Base-by-base conservation (phyloP, 1,140 invertebrate species). In the Aphelenchoides avenae region DNA sequence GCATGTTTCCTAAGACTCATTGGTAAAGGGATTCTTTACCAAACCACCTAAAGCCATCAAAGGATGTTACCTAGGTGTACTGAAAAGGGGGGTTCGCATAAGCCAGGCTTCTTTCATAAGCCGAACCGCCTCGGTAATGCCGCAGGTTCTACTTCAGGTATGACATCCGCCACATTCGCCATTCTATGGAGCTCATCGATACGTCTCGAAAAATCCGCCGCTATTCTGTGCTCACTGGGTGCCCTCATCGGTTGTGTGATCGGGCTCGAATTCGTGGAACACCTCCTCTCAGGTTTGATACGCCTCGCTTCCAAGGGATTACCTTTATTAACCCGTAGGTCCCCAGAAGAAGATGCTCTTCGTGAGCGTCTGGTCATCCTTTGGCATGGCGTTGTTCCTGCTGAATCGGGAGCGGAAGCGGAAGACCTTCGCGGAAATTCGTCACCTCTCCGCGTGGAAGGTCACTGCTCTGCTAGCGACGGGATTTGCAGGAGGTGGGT, bases 331-430 rank as follows among this genome's bases (percentile, higher is more conserved):
- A n/a, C n/a, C n/a, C n/a, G n/a, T n/a, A 20, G 63, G 30, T 3
- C 40, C 52, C 9, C 40, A 67, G 43, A 72, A 72, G 70, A 72
- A 72, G 55, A 70, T 72, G 62, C 33, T 63, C 15, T 72, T 72
- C 48, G 70, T 72, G 36, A 64, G 57, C 6, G 70, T 73, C 22
- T 71, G 70, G 70, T 57, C 64, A 33, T 39, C 70, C 13, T 72
- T 72, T 47, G 70, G 70, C 18, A 48, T 73, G 31, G 67, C 67
- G 3, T 48, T 72, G 1, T 70, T 55, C 44, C 30, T 73, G 15
- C 56, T 72, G 9, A 72, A 73, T 50, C 41, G 48, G 15, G 44
- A 71, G 40, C 48, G 52, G 46, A 73, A 72, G 36, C 42, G 70
- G 1, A 41, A 31, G 29, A 70, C 66, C 22, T 70, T 50, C 44